These are phyloP conservation scores for Epinephelus lanceolatus DNA, from an alignment of 2,113 vertebrate genomes.

Conservation along the genomic window DNA sequence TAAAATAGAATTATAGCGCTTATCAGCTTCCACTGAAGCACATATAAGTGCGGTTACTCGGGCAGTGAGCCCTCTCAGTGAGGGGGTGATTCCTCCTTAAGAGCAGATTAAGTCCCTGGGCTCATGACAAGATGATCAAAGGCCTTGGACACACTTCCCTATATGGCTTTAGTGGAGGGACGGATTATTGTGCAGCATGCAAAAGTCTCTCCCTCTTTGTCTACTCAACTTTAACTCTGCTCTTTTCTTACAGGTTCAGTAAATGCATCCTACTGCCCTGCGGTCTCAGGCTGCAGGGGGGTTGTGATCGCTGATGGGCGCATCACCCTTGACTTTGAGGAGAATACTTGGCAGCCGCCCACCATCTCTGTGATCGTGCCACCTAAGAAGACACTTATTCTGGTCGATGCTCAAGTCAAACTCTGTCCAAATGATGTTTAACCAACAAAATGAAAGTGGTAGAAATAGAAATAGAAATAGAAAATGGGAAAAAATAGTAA, in stretches of 20 bases:
- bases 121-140: conserved; percentile 59
- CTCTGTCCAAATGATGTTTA: not conserved
- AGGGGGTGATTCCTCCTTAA: conserved; percentile 26
- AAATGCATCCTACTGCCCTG: conserved; percentile 91
- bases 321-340: conserved; percentile 85
- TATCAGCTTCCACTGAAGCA: conserved; percentile 5
- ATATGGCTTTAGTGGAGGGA: conserved; percentile 18
- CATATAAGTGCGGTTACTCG: conserved; percentile 6
- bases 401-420: conserved; percentile 84
- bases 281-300: conserved; percentile 88
- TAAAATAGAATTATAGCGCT: conserved; percentile 26
- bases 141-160: conserved; percentile 18
- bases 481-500: not conserved
- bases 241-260: conserved; percentile 83
- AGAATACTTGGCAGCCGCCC: conserved; percentile 80
- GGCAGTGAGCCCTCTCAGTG: conserved; percentile 10
- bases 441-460: not conserved
- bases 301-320: conserved; percentile 85
- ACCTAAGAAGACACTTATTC: conserved; percentile 83
- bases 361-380: conserved; percentile 88
- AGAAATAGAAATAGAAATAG: too few species aligned
- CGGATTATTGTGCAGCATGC: not conserved
- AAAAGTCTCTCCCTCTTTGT: not conserved
- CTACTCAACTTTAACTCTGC: not conserved
- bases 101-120: conserved; percentile 42